Conservation (phyloP, 2,113 vertebrate genomes). For the Tor tambroides region DNA sequence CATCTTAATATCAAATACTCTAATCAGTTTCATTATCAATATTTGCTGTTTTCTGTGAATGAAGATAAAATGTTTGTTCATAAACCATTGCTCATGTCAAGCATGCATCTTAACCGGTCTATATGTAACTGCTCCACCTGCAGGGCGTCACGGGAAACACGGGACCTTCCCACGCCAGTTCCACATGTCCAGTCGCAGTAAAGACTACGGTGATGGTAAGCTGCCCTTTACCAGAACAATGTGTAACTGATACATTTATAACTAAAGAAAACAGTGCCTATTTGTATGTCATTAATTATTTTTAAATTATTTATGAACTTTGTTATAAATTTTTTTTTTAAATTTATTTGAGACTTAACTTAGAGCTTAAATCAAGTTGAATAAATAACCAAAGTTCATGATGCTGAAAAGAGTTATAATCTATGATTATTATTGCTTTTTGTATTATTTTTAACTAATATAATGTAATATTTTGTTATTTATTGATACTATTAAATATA, state of each 20-base stretch:
- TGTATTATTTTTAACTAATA: too few species aligned
- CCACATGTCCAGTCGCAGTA: conserved; percentile 85
- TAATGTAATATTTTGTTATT: neutral
- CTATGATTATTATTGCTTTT: too few species aligned
- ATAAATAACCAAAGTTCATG: too few species aligned
- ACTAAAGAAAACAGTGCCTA: conserved; percentile 38
- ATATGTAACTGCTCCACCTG: conserved; percentile 60
- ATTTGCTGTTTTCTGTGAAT: neutral
- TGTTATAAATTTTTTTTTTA: too few species aligned
- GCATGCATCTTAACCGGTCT: neutral
- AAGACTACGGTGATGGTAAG: conserved; percentile 90
- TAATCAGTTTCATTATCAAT: neutral
- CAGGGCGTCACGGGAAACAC: conserved; percentile 85
- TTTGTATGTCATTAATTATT: neutral
- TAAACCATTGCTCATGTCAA: neutral
- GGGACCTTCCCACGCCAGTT: conserved; percentile 90
- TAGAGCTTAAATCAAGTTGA: too few species aligned
- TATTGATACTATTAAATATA: neutral
- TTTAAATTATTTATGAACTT: neutral
- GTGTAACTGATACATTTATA: conserved; percentile 37
- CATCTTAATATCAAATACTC: neutral
- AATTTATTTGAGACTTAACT: neutral
- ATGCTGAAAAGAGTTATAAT: too few species aligned
- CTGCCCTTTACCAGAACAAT: conserved; percentile 48
- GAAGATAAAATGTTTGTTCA: neutral